Base-by-base conservation (phyloP, 2,888 invertebrate genomes). In the Metellina segmentata region DNA sequence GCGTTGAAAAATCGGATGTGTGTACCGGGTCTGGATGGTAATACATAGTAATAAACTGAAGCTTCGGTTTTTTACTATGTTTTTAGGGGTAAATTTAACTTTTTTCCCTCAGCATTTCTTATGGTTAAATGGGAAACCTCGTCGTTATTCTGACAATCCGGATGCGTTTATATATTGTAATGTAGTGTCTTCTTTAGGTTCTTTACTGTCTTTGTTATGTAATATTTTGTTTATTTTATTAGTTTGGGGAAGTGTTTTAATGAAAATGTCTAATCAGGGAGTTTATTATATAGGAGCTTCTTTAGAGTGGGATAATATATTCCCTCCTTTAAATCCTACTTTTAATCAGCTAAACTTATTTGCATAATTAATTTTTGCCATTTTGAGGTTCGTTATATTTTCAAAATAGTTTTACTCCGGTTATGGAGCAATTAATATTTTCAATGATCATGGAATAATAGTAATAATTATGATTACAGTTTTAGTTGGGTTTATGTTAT, bases 31-130 rank as follows among this genome's bases (percentile, higher is more conserved):
- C n/a, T n/a, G n/a, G n/a, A n/a, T n/a, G n/a, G n/a, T n/a, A n/a
- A n/a, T n/a, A n/a, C n/a, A 97, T 94, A 94, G 95, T 61, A 95
- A 95, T 91, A 95, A 96, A 95, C 95, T 96, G 95, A 97, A 97
- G 96, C 96, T 96, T 95, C 97, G 97, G 96, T 97, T 97, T 96
- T 94, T 96, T 94, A 94, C 95, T 93, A 97, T 97, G 96, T 97
- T 97, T 96, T 94, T 97, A 94, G 97, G 97, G 92, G 97, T 97
- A 94, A 97, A 97, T 95, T 94, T 97, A 96, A 97, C 97, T 0
- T 97, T 97, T 95, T 97, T 97, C n/a, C 97, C 97, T 0, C 97
- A 97, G 96, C 97, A 97, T 95, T 97, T 97, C 94, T 94, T 97
- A 95, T 96, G 97, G 83, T 94, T 97, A 95, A 96, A 95, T 52